Evolutionary conservation across 1,140 invertebrate species (phyloP), one percentile per base, ranked within the genome.

Genomic region (Hylaeus anthracinus): DNA sequence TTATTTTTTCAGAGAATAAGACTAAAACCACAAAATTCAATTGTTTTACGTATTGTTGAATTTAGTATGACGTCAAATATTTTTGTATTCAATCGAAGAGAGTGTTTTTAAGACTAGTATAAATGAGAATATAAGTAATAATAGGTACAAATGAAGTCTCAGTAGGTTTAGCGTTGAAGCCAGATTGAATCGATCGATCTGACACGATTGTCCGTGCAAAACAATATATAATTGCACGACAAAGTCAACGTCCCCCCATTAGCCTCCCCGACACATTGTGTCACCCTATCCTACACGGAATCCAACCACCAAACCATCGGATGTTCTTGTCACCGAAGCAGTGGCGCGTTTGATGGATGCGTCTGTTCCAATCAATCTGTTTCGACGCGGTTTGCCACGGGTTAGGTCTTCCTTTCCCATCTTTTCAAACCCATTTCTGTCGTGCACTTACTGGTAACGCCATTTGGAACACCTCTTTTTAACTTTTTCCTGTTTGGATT

Each of bases 361-460:
- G 69, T 64, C 58, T 15, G 76, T 72, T 55, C 37, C 77, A 60
- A 79, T 79, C 70, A 64, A 79, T 79, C 70, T 73, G 61, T 79
- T 73, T 48, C 69, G 14, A 65, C 14, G 5, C 53, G n/a, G 48
- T 79, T 72, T 37, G 60, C 69, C 39, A 65, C 53, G 69, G n/a
- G 12, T 26, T 55, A 60, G 26, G 37, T 55, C 48, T 53, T n/a
- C 43, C 60, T 55, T 72, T 66, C 67, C n/a, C 39, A 3, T 5
- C 45, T 14, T 72, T n/a, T 48, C 6, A 26, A 6, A 5, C 43
- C 8, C 63, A 9, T n/a, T n/a, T 15, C 41, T n/a, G 41, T 37
- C 8, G 43, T 5, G 6, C 15, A n/a, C 41, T 65, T 65, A n/a
- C 9, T 51, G 8, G 51, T 8, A 10, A 10, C 26, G 26, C 3